These are phyloP conservation scores for Xylocopa sonorina DNA, from an alignment of 1,140 invertebrate genomes.

Conservation along the genomic window DNA sequence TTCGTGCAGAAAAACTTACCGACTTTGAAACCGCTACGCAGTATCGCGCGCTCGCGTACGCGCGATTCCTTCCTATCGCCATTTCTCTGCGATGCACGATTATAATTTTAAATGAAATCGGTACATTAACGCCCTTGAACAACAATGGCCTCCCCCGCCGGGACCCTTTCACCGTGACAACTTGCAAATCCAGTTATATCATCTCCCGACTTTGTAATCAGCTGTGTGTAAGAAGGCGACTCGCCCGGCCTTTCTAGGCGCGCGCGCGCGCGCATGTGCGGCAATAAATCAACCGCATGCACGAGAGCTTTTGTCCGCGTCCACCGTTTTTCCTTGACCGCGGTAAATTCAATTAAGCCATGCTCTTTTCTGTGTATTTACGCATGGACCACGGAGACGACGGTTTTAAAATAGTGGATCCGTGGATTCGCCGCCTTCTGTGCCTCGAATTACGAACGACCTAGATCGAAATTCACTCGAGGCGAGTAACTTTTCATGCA, in stretches of 20 bases:
- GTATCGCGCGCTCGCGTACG: neutral
- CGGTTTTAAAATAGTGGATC: neutral
- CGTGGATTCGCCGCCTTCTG: neutral
- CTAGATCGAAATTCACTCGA: too few species aligned
- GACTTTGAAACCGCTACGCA: too few species aligned
- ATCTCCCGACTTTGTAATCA: conserved; percentile 55
- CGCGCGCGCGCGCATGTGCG: neutral
- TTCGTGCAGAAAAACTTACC: neutral
- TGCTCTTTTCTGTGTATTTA: neutral
- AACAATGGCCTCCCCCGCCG: conserved; percentile 55
- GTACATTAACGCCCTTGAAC: conserved; percentile 66
- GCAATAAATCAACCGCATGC: conserved; percentile 42
- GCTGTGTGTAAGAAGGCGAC: conserved; percentile 40
- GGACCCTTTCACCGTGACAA: conserved; percentile 47
- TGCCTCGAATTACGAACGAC: neutral
- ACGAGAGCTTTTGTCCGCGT: conserved; percentile 10
- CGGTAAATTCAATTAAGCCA: conserved; percentile 34
- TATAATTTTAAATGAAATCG: conserved; percentile 68
- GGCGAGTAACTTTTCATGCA: too few species aligned
- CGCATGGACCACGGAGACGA: neutral
- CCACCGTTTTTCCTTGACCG: conserved; percentile 32
- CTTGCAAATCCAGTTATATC: conserved; percentile 65
- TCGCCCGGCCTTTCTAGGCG: neutral
- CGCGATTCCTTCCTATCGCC: conserved; percentile 14
- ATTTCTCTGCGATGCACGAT: conserved; percentile 58